phyloP scores from a whole-genome alignment of 2,113 vertebrate species.

The Podarcis cretensis region DNA sequence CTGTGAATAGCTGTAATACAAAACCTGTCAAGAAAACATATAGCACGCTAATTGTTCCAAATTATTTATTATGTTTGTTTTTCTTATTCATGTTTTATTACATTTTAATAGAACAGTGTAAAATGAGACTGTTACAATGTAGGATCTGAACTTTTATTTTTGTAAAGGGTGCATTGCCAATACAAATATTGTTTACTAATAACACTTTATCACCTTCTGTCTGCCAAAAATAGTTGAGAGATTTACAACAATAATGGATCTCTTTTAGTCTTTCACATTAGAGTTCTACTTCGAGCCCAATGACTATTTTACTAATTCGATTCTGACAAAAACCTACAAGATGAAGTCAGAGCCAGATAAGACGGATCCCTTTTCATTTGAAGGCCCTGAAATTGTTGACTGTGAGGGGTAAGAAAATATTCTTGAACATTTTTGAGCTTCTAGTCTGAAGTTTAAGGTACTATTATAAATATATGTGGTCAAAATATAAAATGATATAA shows the following conservation, averaged over 20 bases:
- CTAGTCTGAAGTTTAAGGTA: rapidly evolving
- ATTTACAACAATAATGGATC: constrained; percentile 34
- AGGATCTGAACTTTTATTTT: neutral
- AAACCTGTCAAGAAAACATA: neutral
- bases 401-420: constrained; percentile 91
- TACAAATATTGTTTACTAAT: neutral
- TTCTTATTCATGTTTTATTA: neutral
- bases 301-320: constrained; percentile 91
- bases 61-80: neutral
- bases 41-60: neutral
- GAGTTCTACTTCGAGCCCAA: constrained; percentile 98
- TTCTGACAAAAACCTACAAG: constrained; percentile 96
- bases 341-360: constrained; percentile 96
- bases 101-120: neutral
- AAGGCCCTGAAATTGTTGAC: constrained; percentile 96
- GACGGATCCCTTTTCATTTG: constrained; percentile 94
- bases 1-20: neutral
- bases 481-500: too few species aligned
- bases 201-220: neutral
- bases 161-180: neutral
- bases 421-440: neutral
- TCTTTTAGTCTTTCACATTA: constrained; percentile 91
- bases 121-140: neutral
- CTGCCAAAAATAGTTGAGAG: neutral
- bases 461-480: too few species aligned